Conservation (phyloP, 1,140 invertebrate genomes). For the Diabrotica virgifera region DNA sequence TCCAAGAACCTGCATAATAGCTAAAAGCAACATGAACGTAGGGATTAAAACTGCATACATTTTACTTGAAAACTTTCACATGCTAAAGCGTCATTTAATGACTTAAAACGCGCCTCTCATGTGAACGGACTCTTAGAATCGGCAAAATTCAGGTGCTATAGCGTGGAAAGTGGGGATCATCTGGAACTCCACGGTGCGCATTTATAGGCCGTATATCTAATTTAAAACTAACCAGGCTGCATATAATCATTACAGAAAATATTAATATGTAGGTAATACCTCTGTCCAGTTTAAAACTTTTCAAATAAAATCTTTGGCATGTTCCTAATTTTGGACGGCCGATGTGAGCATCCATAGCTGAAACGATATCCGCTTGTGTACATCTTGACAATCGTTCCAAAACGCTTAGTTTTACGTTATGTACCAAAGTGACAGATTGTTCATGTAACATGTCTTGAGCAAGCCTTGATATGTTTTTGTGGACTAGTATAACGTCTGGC, state of each 20-base stretch:
- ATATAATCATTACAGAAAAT: background rate
- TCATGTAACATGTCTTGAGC: slow-evolving; percentile 84
- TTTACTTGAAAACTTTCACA: too few species aligned
- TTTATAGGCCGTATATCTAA: too few species aligned
- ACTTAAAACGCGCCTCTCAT: too few species aligned
- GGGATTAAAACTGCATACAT: too few species aligned
- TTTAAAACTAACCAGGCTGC: too few species aligned
- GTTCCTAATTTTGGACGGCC: slow-evolving; percentile 79
- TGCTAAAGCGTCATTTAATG: too few species aligned
- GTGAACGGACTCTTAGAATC: too few species aligned
- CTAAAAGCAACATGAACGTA: too few species aligned
- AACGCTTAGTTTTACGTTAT: slow-evolving; percentile 84
- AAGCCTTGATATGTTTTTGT: slow-evolving; percentile 82
- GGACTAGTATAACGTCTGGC: slow-evolving; percentile 86
- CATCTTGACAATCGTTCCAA: slow-evolving; percentile 81
- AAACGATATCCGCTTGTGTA: slow-evolving; percentile 81
- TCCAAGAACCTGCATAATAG: too few species aligned
- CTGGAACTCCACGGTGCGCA: too few species aligned
- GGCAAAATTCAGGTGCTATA: too few species aligned
- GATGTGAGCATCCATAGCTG: slow-evolving; percentile 87
- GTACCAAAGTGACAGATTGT: slow-evolving; percentile 77
- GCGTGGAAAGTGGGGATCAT: too few species aligned
- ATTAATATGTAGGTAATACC: slow-evolving; percentile 41
- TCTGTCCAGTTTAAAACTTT: slow-evolving; percentile 56
- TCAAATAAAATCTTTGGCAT: slow-evolving; percentile 82